A percentile compares a stretch with the other conserved stretches of the same genome.
phyloP scores from a whole-genome alignment of 2,888 invertebrate genomes.

The Serrognathus titanus region DNA sequence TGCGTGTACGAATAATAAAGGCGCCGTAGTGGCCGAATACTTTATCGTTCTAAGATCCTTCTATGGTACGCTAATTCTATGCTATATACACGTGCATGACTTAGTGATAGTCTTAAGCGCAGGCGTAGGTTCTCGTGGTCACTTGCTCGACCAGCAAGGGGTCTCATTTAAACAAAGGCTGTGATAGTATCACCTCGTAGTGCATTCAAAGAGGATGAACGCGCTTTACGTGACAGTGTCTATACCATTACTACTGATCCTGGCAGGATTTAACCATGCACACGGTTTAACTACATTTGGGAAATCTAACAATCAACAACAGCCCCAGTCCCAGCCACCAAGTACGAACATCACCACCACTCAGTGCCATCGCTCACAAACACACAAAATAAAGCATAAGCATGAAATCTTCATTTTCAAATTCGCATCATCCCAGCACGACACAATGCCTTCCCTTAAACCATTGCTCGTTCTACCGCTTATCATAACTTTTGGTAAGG shows the following conservation, averaged over 20 bases:
- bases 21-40: conserved; percentile 37
- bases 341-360: conserved; percentile 34
- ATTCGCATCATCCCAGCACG: background rate
- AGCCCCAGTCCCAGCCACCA: conserved; percentile 30
- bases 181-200: conserved; percentile 37
- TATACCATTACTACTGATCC: conserved; percentile 53
- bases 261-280: conserved; percentile 50
- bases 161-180: conserved; percentile 38
- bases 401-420: background rate
- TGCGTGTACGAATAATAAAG: conserved; percentile 41
- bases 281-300: conserved; percentile 49
- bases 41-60: conserved; percentile 44
- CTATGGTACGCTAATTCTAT: conserved; percentile 40
- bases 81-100: conserved; percentile 41
- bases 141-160: conserved; percentile 17
- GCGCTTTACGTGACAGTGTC: conserved; percentile 50
- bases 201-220: conserved; percentile 39
- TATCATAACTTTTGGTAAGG: conserved; percentile 2
- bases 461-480: conserved; percentile 1
- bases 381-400: background rate
- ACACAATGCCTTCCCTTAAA: background rate
- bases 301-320: conserved; percentile 39
- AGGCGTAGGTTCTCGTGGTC: conserved; percentile 23
- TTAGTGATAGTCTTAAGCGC: conserved; percentile 28
- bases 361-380: conserved; percentile 19